A percentile compares a stretch with the other conserved stretches of the same genome.
phyloP scores from a whole-genome alignment of 1,140 invertebrate species.

The Mesaphorura yosii region DNA sequence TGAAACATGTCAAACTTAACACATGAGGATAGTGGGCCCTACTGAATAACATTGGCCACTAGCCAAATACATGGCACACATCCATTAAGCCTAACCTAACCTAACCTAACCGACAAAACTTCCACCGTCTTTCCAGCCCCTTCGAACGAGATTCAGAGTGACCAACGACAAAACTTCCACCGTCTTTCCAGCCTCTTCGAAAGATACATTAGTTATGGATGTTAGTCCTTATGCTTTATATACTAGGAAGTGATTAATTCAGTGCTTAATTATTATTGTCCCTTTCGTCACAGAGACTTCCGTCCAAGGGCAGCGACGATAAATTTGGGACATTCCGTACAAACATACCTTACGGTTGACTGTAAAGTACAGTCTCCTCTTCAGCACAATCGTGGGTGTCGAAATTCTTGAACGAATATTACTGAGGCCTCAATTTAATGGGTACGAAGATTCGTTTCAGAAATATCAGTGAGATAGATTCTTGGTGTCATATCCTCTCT shows the following conservation, averaged over 20 bases:
- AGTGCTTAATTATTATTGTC: no score
- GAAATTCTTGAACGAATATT: no score
- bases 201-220: conserved; percentile 31
- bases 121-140: conserved; percentile 73
- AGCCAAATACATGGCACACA: no score
- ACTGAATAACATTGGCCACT: no score
- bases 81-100: no score
- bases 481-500: conserved; percentile 33
- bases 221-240: background rate
- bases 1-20: no score
- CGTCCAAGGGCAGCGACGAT: conserved; percentile 44
- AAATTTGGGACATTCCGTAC: conserved; percentile 34
- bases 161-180: conserved; percentile 61
- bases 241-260: no score
- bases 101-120: conserved; percentile 54
- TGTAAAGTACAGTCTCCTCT: conserved; percentile 40
- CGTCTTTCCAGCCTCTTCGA: conserved; percentile 71
- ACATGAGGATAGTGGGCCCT: no score
- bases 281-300: conserved; percentile 75
- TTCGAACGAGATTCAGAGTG: conserved; percentile 49
- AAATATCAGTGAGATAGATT: conserved; percentile 18
- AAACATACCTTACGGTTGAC: conserved; percentile 42
- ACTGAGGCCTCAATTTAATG: conserved; percentile 31
- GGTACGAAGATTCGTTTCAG: conserved; percentile 25
- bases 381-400: no score